These are phyloP conservation scores for Odontocerum albicorne DNA, from an alignment of 2,888 invertebrate species.

Conservation along the genomic window DNA sequence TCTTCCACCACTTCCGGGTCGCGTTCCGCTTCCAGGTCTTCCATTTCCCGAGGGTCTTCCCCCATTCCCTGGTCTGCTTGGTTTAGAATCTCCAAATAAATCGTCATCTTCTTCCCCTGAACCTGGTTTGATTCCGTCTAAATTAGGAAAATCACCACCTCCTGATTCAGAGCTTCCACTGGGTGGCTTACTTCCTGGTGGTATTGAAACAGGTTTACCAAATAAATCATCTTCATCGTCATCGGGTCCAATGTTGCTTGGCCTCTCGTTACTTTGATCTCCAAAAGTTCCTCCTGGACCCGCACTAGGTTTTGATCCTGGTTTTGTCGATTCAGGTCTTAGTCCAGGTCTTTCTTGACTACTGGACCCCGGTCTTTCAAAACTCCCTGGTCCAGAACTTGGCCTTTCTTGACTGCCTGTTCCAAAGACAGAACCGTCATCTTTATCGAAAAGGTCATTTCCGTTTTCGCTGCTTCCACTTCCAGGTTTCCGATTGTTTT, in stretches of 20 bases:
- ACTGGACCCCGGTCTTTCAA: conserved; percentile 8
- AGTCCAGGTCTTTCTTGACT: conserved; percentile 5
- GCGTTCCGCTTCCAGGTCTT: conserved; percentile 33
- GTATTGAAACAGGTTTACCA: conserved; percentile 23
- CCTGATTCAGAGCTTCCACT: conserved; percentile 27
- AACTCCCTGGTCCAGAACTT: conserved; percentile 16
- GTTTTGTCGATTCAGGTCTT: conserved; percentile 1
- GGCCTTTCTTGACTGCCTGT: conserved; percentile 28
- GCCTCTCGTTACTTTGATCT: neutral
- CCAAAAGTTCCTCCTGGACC: conserved; percentile 8
- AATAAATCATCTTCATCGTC: conserved; percentile 31
- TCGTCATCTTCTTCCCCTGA: conserved; percentile 29
- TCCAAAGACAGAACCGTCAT: conserved; percentile 30
- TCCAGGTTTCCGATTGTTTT: conserved; percentile 22
- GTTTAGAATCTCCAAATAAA: conserved; percentile 34
- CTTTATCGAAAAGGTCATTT: conserved; percentile 38
- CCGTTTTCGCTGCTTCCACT: conserved; percentile 35
- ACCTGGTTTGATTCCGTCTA: conserved; percentile 17
- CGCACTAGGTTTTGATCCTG: conserved; percentile 19
- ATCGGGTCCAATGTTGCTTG: conserved; percentile 3
- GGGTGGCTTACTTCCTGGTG: conserved; percentile 4
- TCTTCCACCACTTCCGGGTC: conserved; percentile 41
- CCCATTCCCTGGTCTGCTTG: conserved; percentile 10
- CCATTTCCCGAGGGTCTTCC: conserved; percentile 5
- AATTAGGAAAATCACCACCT: conserved; percentile 17